Evolutionary conservation across 1,140 invertebrate genomes (phyloP), one percentile per base, ranked within the genome.

Genomic region (Plodia interpunctella): DNA sequence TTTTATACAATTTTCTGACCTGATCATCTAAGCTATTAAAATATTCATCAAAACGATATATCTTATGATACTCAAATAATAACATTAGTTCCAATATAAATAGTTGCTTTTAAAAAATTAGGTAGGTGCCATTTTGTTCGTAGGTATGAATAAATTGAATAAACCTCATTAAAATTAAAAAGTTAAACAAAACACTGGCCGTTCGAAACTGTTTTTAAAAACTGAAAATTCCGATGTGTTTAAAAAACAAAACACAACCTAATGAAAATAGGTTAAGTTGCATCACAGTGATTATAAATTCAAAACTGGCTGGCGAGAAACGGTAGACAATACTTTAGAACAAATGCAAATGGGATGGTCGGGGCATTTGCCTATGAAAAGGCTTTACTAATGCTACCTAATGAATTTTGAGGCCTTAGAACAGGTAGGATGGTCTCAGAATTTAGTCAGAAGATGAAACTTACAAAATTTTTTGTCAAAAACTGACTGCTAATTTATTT

Each of bases 281-380:
- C 38, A 44, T 44, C 38, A 44, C 38, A 44, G n/a, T 44, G 15
- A 44, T 44, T 44, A 44, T 44, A 44, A 44, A 44, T 44, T 44
- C 38, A 44, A 44, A 44, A 17, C 38, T 44, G 38, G 38, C 38
- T 15, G 38, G 38, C 38, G n/a, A 44, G 38, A 15, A n/a, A 44
- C 15, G 10, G 38, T 15, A 44, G 13, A 44, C 38, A 44, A 44
- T 44, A 44, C 38, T 44, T 44, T 44, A 44, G 38, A 44, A 44
- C 8, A 44, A n/a, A 44, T 44, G 38, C 38, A 44, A 44, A 44
- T 44, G 8, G 38, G 15, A 44, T 17, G 38, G 38, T 44, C 2
- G 15, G 15, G 38, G 38, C 38, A 15, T 35, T 35, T 5, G 32
- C 13, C 13, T 35, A 11, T 44, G 38, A 44, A 44, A 44, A 44